Evolutionary conservation across 2,888 invertebrate species (phyloP), one percentile per base, ranked within the genome.

Genomic region (Acleris sparsana): DNA sequence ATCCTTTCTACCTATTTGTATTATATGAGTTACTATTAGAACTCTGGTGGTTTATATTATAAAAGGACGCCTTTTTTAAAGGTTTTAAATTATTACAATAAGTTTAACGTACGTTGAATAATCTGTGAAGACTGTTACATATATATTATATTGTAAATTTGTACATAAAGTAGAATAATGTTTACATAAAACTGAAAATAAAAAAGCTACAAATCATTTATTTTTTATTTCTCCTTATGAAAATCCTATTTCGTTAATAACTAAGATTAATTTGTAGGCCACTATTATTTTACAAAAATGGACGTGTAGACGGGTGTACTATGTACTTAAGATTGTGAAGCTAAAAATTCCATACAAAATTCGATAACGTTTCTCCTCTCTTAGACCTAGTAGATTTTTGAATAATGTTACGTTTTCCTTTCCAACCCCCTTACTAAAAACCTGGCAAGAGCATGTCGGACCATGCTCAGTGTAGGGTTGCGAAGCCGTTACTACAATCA

Each of bases 51-150:
- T 39, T 13, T 39, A 39, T 49, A 4, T 4, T 43, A 20, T 43
- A 6, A 55, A 55, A 55, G 20, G 4, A 39, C 39, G 17, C 43
- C 16, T 18, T 33, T 49, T 53, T 20, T 16, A 33, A 62, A 53
- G 22, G 48, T 33, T 39, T n/a, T 61, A 11, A 56, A n/a, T 53
- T 57, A 52, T 39, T 29, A 57, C 9, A 56, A 57, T 57, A 57
- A 55, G 39, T 39, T 39, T 39, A 39, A 39, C 39, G 18, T 53
- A 60, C 52, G 66, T 62, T 61, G 29, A 58, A 57, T 51, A 51
- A 53, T 53, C 48, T 53, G 39, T 58, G 43, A 86, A 85, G 85
- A 85, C 85, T 85, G 85, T 72, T 70, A 77, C 78, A 74, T 13
- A 39, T 80, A 78, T 82, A 77, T 76, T 80, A 81, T 80, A 70